These are phyloP conservation scores for Anthoscopus minutus DNA, from an alignment of 2,113 vertebrate species.

Conservation along the genomic window DNA sequence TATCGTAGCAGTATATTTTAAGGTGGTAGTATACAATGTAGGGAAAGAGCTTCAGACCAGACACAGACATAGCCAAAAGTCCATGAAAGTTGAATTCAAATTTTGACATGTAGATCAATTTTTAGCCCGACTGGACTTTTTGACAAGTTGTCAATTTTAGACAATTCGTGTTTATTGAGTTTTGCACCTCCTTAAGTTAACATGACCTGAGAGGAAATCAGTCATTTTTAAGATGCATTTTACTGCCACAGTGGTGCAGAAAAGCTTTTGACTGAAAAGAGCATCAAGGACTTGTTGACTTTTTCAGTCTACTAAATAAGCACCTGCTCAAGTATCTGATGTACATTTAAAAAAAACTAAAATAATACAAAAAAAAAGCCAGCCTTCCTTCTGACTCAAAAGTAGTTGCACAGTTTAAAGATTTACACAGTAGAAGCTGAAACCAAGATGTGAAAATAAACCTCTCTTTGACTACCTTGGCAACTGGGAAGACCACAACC, in stretches of 20 bases:
- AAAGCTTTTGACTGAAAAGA: neutral
- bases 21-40: neutral
- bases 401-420: neutral
- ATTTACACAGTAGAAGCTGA: neutral
- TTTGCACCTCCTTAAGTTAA: neutral
- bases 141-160: neutral
- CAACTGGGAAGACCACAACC: neutral
- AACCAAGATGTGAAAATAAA: neutral
- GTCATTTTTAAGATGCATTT: neutral
- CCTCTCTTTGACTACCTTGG: neutral
- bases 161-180: neutral
- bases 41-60: neutral
- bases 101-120: neutral
- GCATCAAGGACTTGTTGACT: neutral
- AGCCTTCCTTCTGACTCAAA: neutral
- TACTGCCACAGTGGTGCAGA: neutral
- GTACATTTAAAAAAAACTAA: neutral
- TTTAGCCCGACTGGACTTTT: neutral
- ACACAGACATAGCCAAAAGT: neutral
- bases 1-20: neutral
- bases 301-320: neutral
- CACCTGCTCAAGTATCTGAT: neutral
- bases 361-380: neutral
- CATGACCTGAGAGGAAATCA: neutral
- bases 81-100: neutral